Conservation (phyloP, 2,888 invertebrate genomes). For the Lepidochrysops patricia region DNA sequence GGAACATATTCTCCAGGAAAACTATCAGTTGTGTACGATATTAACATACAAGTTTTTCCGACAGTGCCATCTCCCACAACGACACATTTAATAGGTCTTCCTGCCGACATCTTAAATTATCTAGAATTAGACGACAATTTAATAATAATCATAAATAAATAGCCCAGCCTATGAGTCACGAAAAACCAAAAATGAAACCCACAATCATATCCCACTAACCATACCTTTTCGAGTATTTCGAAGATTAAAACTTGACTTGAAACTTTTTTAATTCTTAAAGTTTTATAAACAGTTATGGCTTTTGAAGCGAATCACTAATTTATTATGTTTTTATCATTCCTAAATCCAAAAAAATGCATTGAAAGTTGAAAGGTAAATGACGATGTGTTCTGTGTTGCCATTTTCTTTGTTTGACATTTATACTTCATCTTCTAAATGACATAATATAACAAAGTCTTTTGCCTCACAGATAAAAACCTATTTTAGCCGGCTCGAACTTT, state of each 20-base stretch:
- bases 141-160: slow-evolving; percentile 41
- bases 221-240: slow-evolving; percentile 17
- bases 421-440: neutral
- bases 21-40: slow-evolving; percentile 93
- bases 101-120: slow-evolving; percentile 85
- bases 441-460: neutral
- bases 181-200: slow-evolving; percentile 38
- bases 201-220: slow-evolving; percentile 9
- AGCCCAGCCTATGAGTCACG: slow-evolving; percentile 59
- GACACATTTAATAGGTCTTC: slow-evolving; percentile 93
- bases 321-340: neutral
- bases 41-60: slow-evolving; percentile 95
- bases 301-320: neutral
- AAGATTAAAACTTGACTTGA: neutral
- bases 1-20: slow-evolving; percentile 97
- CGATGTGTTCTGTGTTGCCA: slow-evolving; percentile 20
- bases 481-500: too few relatives aligned
- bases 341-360: slow-evolving; percentile 43
- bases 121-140: slow-evolving; percentile 25
- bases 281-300: neutral
- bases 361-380: slow-evolving; percentile 34
- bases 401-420: neutral
- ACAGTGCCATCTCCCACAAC: slow-evolving; percentile 95
- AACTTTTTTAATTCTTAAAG: neutral
- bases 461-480: too few relatives aligned